Conservation (phyloP, 1,140 invertebrate genomes). For the Lamellibrachia luymesi region DNA sequence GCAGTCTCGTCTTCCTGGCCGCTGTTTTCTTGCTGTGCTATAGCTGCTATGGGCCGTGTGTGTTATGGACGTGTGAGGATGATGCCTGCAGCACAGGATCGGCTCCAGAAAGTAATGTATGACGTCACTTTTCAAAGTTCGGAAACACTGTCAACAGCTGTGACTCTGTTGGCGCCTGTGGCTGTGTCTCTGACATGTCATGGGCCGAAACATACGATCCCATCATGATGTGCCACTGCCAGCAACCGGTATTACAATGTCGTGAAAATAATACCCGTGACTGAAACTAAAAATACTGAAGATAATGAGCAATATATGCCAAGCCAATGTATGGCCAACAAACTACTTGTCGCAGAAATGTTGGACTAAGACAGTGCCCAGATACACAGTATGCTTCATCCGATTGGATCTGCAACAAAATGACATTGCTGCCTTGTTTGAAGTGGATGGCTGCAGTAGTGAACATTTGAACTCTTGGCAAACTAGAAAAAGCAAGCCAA, state of each 20-base stretch:
- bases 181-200: too few species aligned
- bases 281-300: neutral
- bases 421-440: neutral
- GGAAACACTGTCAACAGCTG: neutral
- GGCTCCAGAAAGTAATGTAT: neutral
- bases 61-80: conserved; percentile 70
- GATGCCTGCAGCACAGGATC: neutral
- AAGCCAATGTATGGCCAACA: neutral
- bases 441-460: neutral
- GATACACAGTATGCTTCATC: neutral
- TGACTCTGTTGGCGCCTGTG: neutral
- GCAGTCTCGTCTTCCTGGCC: conserved; percentile 85
- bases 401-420: neutral
- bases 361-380: neutral
- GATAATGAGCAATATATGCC: neutral
- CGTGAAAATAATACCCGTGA: neutral
- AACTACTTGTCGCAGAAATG: neutral
- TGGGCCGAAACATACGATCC: too few species aligned
- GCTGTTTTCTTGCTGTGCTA: conserved; percentile 93
- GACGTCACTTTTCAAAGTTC: neutral
- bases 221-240: neutral
- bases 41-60: conserved; percentile 89
- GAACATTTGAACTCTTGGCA: neutral
- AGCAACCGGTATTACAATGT: too few species aligned
- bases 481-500: neutral